A percentile compares a stretch with the other conserved stretches of the same genome.
These are phyloP conservation scores for Orestias chungarensis DNA, from an alignment of 2,797 vertebrate genomes.

Conservation along the genomic window DNA sequence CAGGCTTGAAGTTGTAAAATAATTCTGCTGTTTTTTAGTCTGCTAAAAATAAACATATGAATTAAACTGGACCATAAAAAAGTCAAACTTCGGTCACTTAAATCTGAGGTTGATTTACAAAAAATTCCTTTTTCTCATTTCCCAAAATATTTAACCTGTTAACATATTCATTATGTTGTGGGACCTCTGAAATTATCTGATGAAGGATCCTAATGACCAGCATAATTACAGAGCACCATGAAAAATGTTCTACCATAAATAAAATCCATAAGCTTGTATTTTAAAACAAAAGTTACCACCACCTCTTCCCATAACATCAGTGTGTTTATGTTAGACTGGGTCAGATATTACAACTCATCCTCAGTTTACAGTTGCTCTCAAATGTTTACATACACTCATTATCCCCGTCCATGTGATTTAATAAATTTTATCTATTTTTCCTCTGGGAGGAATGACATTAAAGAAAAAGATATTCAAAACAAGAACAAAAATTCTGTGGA, in stretches of 20 bases:
- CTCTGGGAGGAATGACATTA: not conserved
- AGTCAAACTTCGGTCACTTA: not conserved
- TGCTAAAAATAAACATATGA: not conserved
- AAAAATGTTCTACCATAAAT: conserved; percentile 6
- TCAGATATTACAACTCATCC: not conserved
- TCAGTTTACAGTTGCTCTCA: not conserved
- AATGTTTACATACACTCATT: not conserved
- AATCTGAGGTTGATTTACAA: not conserved
- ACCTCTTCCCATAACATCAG: not conserved
- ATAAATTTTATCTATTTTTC: too few species aligned
- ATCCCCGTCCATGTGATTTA: not conserved
- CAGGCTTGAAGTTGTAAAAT: not conserved
- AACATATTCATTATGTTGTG: conserved; percentile 2
- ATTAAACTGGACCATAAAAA: too few species aligned
- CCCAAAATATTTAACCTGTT: conserved; percentile 1
- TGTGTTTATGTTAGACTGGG: not conserved
- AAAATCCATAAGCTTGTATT: not conserved
- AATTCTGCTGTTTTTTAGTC: not conserved
- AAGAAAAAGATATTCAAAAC: not conserved
- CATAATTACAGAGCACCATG: conserved; percentile 4
- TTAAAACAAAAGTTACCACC: not conserved
- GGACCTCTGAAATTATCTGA: conserved; percentile 9
- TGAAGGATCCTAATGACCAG: conserved; percentile 29
- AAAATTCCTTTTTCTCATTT: conserved; percentile 8
- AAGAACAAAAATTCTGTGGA: too few species aligned